Evolutionary conservation across 2,797 vertebrate species (phyloP), one percentile per base, ranked within the genome.

Genomic region (Columba guinea): DNA sequence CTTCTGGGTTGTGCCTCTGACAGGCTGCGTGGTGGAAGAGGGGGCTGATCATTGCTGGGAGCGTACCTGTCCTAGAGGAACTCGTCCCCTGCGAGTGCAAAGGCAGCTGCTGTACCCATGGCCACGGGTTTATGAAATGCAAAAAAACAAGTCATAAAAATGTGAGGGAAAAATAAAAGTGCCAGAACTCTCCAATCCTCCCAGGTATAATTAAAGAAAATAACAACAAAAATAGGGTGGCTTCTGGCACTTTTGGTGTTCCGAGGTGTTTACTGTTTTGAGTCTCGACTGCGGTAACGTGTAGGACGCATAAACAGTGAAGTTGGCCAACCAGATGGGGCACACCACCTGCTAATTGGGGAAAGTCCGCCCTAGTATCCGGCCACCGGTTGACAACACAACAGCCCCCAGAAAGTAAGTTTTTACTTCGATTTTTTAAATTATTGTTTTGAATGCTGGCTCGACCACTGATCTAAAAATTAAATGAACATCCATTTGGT

Each of bases 161-260:
- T 27, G 2, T 1, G 17, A 68, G 19, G 26, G 52, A 90, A 51
- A 30, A 79, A 68, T 46, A 46, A 82, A 55, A 24, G 21, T 6
- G 23, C 71, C 81, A 83, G 52, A 95, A 81, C 21, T 69, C 58
- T 67, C 81, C 95, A 89, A 5, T 89, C 39, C 82, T 92, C 91
- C 37, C 60, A 89, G 48, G 84, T 88, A 59, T 93, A 96, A 96
- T 94, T 96, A 92, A 89, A 79, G 63, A 87, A 97, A 94, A 93
- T 71, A 95, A 95, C 32, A 69, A 95, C 39, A 69, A 94, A 95
- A 94, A 92, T 89, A 90, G 86, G 81, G 71, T 86, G 89, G 89
- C 75, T 95, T 78, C 86, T 89, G 93, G 87, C 75, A 93, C 34
- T 96, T 88, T 89, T 79, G 79, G 84, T 70, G 62, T 78, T 62